A percentile compares a stretch with the other conserved stretches of the same genome.
Conservation (phyloP, 2,113 vertebrate species). For the Ginglymostoma cirratum region DNA sequence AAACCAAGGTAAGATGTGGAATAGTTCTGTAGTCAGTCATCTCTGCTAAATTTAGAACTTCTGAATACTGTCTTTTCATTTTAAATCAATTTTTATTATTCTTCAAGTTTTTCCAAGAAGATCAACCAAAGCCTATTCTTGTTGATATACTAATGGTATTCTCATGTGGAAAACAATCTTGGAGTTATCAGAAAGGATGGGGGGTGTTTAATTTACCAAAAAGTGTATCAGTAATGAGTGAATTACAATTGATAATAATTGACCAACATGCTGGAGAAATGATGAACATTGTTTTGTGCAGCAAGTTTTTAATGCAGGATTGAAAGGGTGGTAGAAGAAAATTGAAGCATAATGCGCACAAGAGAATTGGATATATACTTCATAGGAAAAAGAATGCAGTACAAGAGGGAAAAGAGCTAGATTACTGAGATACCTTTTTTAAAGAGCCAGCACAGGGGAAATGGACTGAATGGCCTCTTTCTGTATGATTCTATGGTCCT, state of each 20-base stretch:
- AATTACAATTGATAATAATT: not conserved
- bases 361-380: not conserved
- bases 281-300: not conserved
- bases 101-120: not conserved
- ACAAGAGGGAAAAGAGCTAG: not conserved
- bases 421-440: not conserved
- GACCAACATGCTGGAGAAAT: not conserved
- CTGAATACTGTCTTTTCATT: not conserved
- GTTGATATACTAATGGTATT: not conserved
- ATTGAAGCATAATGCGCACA: not conserved
- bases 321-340: not conserved
- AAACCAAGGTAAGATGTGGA: not conserved
- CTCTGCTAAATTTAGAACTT: not conserved
- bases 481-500: not conserved
- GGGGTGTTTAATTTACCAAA: not conserved
- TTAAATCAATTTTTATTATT: not conserved
- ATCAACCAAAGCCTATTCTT: not conserved
- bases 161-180: not conserved
- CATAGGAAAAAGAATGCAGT: not conserved
- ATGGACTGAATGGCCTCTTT: not conserved
- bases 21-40: not conserved
- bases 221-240: not conserved
- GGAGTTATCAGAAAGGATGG: not conserved
- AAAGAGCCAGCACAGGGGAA: not conserved
- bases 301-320: not conserved